Conservation (phyloP, 1,140 invertebrate genomes). For the Wiebesia pumilae region DNA sequence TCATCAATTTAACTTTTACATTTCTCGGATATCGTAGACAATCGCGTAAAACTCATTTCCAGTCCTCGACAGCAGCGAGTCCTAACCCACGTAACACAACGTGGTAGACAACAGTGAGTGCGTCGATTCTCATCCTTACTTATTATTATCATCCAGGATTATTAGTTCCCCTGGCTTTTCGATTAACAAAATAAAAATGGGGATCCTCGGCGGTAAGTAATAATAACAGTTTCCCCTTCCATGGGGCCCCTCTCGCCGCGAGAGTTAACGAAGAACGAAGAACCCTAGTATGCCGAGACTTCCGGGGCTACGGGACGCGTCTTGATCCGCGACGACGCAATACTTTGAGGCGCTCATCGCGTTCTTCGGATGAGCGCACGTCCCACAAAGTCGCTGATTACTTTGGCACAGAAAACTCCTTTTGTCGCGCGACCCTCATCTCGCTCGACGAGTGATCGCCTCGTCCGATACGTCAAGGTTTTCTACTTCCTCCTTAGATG, state of each 20-base stretch:
- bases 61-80: background rate
- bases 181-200: conserved; percentile 26
- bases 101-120: conserved; percentile 44
- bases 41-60: conserved; percentile 2
- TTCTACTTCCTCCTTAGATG: background rate
- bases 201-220: background rate
- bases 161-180: conserved; percentile 23
- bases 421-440: conserved; percentile 18
- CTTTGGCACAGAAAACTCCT: conserved; percentile 52
- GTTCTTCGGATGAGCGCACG: background rate
- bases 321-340: background rate
- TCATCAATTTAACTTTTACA: background rate
- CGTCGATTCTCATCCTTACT: conserved; percentile 18
- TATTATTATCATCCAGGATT: conserved; percentile 28
- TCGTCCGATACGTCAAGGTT: background rate
- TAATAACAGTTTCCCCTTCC: background rate
- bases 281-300: background rate
- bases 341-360: too few species aligned
- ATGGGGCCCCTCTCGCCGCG: too few species aligned
- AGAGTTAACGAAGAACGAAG: background rate
- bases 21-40: background rate
- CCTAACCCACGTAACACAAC: background rate
- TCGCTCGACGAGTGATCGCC: background rate
- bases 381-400: conserved; percentile 39
- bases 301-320: too few species aligned